A percentile compares a stretch with the other conserved stretches of the same genome.
phyloP scores from a whole-genome alignment of 2,888 invertebrate genomes.

The Tenthredo amoena region DNA sequence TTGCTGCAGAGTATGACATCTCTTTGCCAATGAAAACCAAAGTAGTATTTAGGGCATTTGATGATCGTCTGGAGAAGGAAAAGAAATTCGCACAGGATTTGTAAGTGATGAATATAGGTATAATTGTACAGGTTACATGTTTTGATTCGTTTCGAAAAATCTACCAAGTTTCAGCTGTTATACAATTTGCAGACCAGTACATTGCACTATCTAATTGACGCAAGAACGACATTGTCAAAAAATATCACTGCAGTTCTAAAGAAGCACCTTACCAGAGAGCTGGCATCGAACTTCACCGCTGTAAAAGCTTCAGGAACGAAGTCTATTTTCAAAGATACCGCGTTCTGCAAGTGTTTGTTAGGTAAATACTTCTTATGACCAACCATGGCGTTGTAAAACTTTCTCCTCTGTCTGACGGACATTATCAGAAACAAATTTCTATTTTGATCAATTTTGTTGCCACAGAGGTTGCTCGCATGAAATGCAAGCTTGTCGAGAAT shows the following conservation, averaged over 20 bases:
- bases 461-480: neutral
- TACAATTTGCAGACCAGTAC: conserved; percentile 5
- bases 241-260: neutral
- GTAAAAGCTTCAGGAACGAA: conserved; percentile 19
- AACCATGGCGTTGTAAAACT: neutral
- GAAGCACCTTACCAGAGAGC: conserved; percentile 1
- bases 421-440: neutral
- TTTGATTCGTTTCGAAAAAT: neutral
- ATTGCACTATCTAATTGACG: neutral
- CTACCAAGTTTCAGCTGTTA: neutral
- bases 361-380: neutral
- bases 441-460: neutral
- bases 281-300: neutral
- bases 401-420: neutral
- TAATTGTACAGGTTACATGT: neutral
- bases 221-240: neutral
- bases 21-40: neutral
- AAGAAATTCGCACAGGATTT: conserved; percentile 6
- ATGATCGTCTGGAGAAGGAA: neutral
- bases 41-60: neutral
- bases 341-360: conserved; percentile 1
- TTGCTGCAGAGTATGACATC: neutral
- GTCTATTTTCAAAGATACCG: neutral
- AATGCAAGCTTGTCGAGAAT: neutral
- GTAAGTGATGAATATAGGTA: neutral